Base-by-base conservation (phyloP, 1,140 invertebrate species). In the Sinella curviseta region DNA sequence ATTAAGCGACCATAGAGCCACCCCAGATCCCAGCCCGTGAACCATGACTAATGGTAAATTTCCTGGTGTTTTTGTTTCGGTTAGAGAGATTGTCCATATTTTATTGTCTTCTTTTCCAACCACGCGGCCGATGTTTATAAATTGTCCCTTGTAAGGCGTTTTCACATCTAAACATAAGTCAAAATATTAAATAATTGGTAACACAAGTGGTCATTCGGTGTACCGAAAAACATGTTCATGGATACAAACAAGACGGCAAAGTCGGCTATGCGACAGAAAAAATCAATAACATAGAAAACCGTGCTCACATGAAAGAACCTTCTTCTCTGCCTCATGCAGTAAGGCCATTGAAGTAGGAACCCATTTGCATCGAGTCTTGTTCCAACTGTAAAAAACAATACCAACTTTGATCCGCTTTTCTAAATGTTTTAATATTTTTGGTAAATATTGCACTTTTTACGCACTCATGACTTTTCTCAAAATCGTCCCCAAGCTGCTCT, bases 21-120 rank as follows among this genome's bases (percentile, higher is more conserved):
- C 91, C 3, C 96, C 97, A 1, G 96, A 92, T n/a, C 94, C 97
- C 84, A 99, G 91, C 0, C 97, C 97, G 88, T 99, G 97, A 14
- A 99, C 86, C 82, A 99, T 84, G 31, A 99, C 93, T 48, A 99
- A 87, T 0, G 97, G 97, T 0, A 91, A 92, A 8, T 36, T 74
- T 31, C 33, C 70, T 14, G 24, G 70, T 4, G 12, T 17, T 16
- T 83, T 82, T 16, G 83, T 82, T 26, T n/a, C 28, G 2, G 73
- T 73, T 74, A 96, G 87, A 16, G 92, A 92, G 39, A 97, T 90
- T 2, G 95, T 96, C 93, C 95, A 96, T 87, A 97, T 93, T 88
- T 95, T 94, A 60, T 75, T 81, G 86, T 96, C 93, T 33, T 92
- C 89, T 67, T 90, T 88, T 17, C 93, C 93, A 26, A 94, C 92